Conservation (phyloP, 2,888 invertebrate species). For the Abrostola tripartita region DNA sequence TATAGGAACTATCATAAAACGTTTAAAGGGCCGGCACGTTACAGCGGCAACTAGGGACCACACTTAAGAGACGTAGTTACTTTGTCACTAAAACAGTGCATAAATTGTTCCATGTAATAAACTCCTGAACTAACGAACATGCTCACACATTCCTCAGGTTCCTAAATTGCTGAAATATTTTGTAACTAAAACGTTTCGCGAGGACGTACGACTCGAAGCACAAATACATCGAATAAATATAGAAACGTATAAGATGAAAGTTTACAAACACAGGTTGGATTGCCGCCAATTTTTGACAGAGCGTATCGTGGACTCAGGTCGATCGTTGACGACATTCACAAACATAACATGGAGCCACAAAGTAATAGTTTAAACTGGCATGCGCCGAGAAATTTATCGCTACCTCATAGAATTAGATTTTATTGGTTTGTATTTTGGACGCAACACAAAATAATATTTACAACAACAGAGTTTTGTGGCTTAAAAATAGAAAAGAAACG, state of each 20-base stretch:
- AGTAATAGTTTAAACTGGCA: conserved; percentile 28
- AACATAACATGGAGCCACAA: conserved; percentile 28
- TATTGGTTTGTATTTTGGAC: conserved; percentile 32
- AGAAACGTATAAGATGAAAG: conserved; percentile 70
- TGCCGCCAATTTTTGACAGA: conserved; percentile 69
- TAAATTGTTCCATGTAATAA: conserved; percentile 9
- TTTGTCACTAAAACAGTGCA: conserved; percentile 15
- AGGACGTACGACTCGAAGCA: conserved; percentile 57
- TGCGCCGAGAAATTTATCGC: conserved; percentile 39
- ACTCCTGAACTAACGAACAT: conserved; percentile 10
- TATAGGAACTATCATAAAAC: conserved; percentile 27
- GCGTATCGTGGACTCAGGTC: conserved; percentile 38
- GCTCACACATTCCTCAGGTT: conserved; percentile 14
- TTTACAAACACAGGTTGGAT: conserved; percentile 80
- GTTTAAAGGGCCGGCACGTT: conserved; percentile 10
- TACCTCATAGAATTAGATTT: conserved; percentile 41
- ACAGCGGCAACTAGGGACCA: conserved; percentile 9
- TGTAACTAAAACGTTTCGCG: conserved; percentile 37
- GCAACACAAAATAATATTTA: conserved; percentile 35
- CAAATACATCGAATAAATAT: conserved; percentile 73
- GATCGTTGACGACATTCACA: conserved; percentile 43
- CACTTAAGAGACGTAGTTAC: conserved; percentile 1
- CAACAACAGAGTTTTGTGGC: conserved; percentile 19
- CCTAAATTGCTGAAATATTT: conserved; percentile 34
- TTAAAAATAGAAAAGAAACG: conserved; percentile 4